Evolutionary conservation across 2,797 vertebrate genomes (phyloP).

Genomic region (Myoxocephalus aenaeus): DNA sequence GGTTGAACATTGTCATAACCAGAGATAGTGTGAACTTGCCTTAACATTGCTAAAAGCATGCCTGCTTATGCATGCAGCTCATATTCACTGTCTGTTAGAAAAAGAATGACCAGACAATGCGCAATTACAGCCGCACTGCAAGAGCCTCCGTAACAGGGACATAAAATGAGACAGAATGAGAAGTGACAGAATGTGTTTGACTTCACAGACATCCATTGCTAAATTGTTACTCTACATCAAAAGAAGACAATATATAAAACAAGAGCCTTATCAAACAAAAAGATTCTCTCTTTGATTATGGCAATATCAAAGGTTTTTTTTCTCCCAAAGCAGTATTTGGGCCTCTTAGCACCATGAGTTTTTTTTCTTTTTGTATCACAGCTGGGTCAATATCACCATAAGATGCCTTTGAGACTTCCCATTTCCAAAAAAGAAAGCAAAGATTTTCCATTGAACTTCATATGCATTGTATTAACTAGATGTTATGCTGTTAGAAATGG

Average conservation of each 20-base stretch:
- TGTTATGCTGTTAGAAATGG: no score
- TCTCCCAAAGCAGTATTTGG: conserved; percentile 19
- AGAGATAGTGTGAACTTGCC: conserved; percentile 12
- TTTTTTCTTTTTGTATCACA: conserved; percentile 29
- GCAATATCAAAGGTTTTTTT: conserved; percentile 39
- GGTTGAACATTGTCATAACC: conserved; percentile 16
- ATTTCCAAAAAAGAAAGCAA: no score
- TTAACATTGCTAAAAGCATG: conserved; percentile 17
- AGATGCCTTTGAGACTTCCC: no score
- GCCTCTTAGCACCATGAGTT: conserved; percentile 9
- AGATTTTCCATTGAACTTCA: no score
- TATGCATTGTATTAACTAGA: no score
- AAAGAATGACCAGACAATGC: conserved; percentile 18
- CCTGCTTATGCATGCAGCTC: conserved; percentile 22
- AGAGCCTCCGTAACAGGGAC: conserved; percentile 24
- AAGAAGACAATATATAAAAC: conserved; percentile 4
- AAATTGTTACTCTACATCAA: conserved; percentile 63
- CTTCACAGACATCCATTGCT: conserved; percentile 47
- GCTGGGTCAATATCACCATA: no score
- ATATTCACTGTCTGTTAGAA: conserved; percentile 28
- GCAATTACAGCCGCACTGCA: conserved; percentile 11
- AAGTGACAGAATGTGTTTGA: conserved; percentile 48
- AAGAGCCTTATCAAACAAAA: conserved; percentile 46
- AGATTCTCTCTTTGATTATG: conserved; percentile 40
- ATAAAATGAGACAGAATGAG: conserved; percentile 40